Evolutionary conservation across 2,888 invertebrate species (phyloP).

Genomic region (Chrysodeixis includens): DNA sequence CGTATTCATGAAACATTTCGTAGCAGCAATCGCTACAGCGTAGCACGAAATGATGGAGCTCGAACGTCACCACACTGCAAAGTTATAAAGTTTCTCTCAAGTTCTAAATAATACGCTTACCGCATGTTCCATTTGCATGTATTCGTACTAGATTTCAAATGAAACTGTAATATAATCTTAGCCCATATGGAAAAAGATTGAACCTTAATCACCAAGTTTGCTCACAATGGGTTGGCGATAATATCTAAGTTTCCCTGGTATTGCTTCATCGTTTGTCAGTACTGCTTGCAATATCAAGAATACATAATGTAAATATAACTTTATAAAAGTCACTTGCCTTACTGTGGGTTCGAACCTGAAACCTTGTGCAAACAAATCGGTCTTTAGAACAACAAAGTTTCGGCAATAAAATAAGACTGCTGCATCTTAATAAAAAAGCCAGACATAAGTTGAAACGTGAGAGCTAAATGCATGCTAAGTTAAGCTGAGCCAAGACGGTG

Average conservation of each 20-base stretch:
- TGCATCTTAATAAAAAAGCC: constrained; percentile 31
- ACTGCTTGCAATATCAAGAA: no score
- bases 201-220: no score
- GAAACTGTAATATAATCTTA: no score
- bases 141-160: constrained; percentile 14
- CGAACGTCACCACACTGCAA: constrained; percentile 7
- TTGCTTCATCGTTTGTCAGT: no score
- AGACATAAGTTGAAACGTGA: constrained; percentile 49
- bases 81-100: constrained; percentile 28
- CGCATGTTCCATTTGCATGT: constrained; percentile 33
- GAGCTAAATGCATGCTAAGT: constrained; percentile 64
- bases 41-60: constrained; percentile 24
- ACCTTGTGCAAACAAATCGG: no score
- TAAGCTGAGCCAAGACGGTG: constrained; percentile 65
- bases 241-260: no score
- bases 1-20: constrained; percentile 15
- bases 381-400: no score
- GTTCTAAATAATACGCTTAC: constrained; percentile 26
- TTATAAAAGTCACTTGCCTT: no score
- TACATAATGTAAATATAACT: no score
- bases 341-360: no score
- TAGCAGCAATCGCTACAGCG: constrained; percentile 17
- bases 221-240: no score
- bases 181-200: no score
- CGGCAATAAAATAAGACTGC: constrained; percentile 12